Percentiles rank a stretch among this genome's conserved stretches.
phyloP scores from a whole-genome alignment of 2,888 invertebrate species.

The Myathropa florea region DNA sequence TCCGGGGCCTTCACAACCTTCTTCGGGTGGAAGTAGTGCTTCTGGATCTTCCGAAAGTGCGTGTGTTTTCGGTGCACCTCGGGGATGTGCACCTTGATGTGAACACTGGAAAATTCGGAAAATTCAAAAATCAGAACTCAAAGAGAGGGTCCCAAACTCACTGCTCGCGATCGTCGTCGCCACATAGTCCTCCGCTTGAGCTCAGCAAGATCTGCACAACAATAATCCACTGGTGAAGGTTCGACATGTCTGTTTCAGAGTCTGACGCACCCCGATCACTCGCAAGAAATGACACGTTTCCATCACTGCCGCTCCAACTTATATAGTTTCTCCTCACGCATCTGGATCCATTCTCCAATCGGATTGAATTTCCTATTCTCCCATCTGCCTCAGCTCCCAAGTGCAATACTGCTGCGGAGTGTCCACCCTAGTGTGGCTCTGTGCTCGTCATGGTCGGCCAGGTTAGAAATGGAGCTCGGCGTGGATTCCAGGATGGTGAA shows the following conservation, averaged over 20 bases:
- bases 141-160: constrained; percentile 24
- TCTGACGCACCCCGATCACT: constrained; percentile 55
- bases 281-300: constrained; percentile 64
- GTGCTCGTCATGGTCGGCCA: constrained; percentile 34
- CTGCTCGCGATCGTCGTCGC: constrained; percentile 56
- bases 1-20: constrained; percentile 39
- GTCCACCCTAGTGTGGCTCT: neutral
- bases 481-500: neutral
- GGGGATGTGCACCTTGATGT: constrained; percentile 65
- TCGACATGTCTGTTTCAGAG: constrained; percentile 45
- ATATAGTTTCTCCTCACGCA: constrained; percentile 51
- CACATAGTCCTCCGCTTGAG: constrained; percentile 22
- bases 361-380: constrained; percentile 57
- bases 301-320: constrained; percentile 56
- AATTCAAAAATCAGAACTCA: neutral
- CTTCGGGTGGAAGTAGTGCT: constrained; percentile 58
- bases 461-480: neutral
- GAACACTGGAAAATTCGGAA: constrained; percentile 41
- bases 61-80: constrained; percentile 54
- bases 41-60: constrained; percentile 50
- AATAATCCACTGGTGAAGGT: constrained; percentile 58
- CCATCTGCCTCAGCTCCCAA: neutral
- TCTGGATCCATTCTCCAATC: constrained; percentile 34
- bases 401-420: constrained; percentile 8
- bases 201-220: constrained; percentile 42